phyloP scores from a whole-genome alignment of 1,140 invertebrate species.

The Coboldia fuscipes region DNA sequence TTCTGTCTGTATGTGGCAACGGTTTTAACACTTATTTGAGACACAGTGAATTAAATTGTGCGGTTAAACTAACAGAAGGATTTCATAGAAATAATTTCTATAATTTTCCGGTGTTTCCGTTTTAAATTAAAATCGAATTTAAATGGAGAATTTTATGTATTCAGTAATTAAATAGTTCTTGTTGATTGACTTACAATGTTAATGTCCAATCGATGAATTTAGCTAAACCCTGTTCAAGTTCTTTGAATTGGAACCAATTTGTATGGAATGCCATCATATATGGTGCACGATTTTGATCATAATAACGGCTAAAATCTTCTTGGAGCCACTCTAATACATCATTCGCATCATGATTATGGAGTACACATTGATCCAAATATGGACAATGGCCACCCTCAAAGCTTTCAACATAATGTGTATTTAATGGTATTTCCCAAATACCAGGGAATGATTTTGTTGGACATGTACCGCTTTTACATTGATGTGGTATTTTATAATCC shows the following conservation, averaged over 20 bases:
- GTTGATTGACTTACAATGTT: slow-evolving; percentile 38
- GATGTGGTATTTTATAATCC: slow-evolving; percentile 77
- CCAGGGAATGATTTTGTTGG: slow-evolving; percentile 74
- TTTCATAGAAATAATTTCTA: too few species aligned
- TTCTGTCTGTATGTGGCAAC: too few species aligned
- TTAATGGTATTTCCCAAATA: slow-evolving; percentile 85
- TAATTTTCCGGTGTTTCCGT: too few species aligned
- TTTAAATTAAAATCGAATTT: too few species aligned
- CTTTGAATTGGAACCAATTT: slow-evolving; percentile 85
- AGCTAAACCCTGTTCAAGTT: slow-evolving; percentile 57
- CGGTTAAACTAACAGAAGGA: too few species aligned
- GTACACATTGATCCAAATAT: slow-evolving; percentile 80
- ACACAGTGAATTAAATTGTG: too few species aligned
- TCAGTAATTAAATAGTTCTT: too few species aligned
- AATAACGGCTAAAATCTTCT: slow-evolving; percentile 73
- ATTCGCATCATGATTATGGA: slow-evolving; percentile 68
- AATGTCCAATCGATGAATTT: slow-evolving; percentile 72
- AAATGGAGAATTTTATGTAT: too few species aligned
- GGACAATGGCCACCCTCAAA: slow-evolving; percentile 83
- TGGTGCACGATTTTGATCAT: slow-evolving; percentile 69
- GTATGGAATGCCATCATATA: slow-evolving; percentile 90
- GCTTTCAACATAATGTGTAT: slow-evolving; percentile 71
- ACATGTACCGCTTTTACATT: slow-evolving; percentile 79
- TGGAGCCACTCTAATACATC: slow-evolving; percentile 79
- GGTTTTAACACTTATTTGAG: too few species aligned